A percentile compares a stretch with the other conserved stretches of the same genome.
These are phyloP conservation scores for Archips crataeganus DNA, from an alignment of 2,888 invertebrate genomes.

Conservation along the genomic window DNA sequence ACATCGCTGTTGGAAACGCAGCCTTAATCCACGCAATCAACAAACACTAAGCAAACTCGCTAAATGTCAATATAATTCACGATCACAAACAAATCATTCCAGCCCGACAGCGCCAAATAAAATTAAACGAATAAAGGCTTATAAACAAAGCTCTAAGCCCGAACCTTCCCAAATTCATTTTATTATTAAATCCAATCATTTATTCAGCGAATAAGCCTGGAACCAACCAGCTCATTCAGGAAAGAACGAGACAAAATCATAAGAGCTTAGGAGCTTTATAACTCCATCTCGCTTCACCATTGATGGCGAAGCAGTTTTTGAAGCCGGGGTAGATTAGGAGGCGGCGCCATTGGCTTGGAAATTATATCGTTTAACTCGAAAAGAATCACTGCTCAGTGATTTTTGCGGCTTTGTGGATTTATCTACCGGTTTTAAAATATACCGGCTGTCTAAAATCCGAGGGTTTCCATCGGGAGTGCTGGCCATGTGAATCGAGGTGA, in stretches of 20 bases:
- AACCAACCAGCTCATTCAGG: slow-evolving; percentile 5
- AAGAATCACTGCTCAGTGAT: slow-evolving; percentile 42
- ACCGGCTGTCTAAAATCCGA: not conserved
- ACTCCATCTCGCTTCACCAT: not conserved
- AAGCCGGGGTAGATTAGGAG: slow-evolving; percentile 29
- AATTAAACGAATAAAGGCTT: slow-evolving; percentile 31
- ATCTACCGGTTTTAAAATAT: slow-evolving; percentile 19
- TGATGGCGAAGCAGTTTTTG: slow-evolving; percentile 21
- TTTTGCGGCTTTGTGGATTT: slow-evolving; percentile 33
- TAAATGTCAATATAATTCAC: slow-evolving; percentile 21
- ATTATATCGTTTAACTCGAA: slow-evolving; percentile 40
- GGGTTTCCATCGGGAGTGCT: not conserved
- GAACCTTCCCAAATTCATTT: slow-evolving; percentile 38
- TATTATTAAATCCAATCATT: slow-evolving; percentile 42
- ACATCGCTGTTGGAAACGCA: too few species aligned
- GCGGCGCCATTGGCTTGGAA: slow-evolving; percentile 34
- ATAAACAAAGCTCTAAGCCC: slow-evolving; percentile 35
- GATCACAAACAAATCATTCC: slow-evolving; percentile 30
- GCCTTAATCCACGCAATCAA: not conserved
- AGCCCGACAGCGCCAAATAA: slow-evolving; percentile 23
- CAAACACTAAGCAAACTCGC: slow-evolving; percentile 12
- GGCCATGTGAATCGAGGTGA: not conserved
- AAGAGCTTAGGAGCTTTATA: not conserved
- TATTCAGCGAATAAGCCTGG: slow-evolving; percentile 34
- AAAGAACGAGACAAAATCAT: slow-evolving; percentile 22